Base-by-base conservation (phyloP, 2,797 vertebrate species). In the Tragelaphus oryx region DNA sequence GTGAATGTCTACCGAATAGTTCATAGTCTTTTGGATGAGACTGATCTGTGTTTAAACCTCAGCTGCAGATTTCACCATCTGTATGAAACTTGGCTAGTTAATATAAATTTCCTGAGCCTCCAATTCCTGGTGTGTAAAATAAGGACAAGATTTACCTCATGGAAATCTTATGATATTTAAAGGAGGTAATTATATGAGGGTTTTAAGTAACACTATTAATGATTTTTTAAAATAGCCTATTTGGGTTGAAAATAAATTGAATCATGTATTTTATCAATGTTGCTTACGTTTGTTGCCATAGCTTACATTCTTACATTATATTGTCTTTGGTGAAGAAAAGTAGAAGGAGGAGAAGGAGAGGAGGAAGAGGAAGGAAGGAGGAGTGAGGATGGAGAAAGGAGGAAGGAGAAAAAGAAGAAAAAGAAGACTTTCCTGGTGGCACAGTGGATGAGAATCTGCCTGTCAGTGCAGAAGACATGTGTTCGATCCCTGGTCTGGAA, bases 1-100 rank as follows among this genome's bases (percentile, higher is more conserved):
- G n/a, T 71, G 54, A 71, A 5, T 55, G 0, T 74, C 37, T 88
- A 26, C 24, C 12, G 22, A 80, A 80, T 26, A n/a, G 11, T 68
- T 91, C n/a, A 33, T 17, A 37, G 13, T 52, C 30, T 89, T 89
- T 92, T 83, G 71, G 22, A 82, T 54, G 46, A 94, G 24, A 80
- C 9, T 50, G 14, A 82, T 59, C 33, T 57, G 24, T 3, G 16
- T 33, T 87, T 93, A 91, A 78, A 44, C 71, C 11, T 74, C 18
- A 81, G 12, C 18, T 89, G 11, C 10, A 93, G n/a, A 93, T 26
- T 4, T 59, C 37, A 44, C 9, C 37, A 20, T 59, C 3, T 20
- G 22, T 62, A 37, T 89, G 41, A 48, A 81, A 16, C 65, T 60
- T 86, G 50, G 6, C 22, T 87, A 8, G 33, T 10, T 81, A 33